Base-by-base conservation (phyloP, 1,140 invertebrate species). In the Calephelis nemesis region DNA sequence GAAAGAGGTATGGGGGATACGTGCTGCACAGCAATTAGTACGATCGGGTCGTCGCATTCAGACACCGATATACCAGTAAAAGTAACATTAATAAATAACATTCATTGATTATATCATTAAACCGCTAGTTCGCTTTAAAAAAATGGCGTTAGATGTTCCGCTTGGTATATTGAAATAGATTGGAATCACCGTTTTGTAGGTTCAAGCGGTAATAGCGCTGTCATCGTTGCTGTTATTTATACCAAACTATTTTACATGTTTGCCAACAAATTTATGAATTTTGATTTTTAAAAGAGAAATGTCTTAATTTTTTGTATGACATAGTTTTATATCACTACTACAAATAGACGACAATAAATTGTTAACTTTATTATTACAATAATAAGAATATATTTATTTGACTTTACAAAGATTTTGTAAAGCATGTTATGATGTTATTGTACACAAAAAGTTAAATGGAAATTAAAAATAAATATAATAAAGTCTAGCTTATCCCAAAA, bases 141-240 rank as follows among this genome's bases (percentile, higher is more conserved):
- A 54, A 54, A 54, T 30, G 19, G 19, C 13, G 52, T 30, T 54
- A 54, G 52, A 54, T 30, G 52, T 54, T 54, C 52, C 52, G 52
- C 19, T 54, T 54, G 52, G 15, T 30, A 54, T 19, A 54, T 54
- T 54, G 15, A 54, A 54, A 54, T 54, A 54, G 52, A 54, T 54
- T 30, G 19, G 52, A 39, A 54, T 54, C 19, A 54, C 52, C 52
- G 52, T 54, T 54, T 11, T 10, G 15, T 54, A 30, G 52, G 52
- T 54, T 10, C 52, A 15, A 15, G 19, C 52, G 11, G 52, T 52
- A 52, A 52, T 54, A 7, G 52, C 19, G 52, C 52, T 54, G 52
- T 58, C 52, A 39, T 58, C 19, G 52, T 39, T 30, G 52, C 52
- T 58, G 19, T 58, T 58, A 58, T 58, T 58, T 39, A 58, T 58